phyloP scores from a whole-genome alignment of 1,140 invertebrate species.

The Cecropterus lyciades region DNA sequence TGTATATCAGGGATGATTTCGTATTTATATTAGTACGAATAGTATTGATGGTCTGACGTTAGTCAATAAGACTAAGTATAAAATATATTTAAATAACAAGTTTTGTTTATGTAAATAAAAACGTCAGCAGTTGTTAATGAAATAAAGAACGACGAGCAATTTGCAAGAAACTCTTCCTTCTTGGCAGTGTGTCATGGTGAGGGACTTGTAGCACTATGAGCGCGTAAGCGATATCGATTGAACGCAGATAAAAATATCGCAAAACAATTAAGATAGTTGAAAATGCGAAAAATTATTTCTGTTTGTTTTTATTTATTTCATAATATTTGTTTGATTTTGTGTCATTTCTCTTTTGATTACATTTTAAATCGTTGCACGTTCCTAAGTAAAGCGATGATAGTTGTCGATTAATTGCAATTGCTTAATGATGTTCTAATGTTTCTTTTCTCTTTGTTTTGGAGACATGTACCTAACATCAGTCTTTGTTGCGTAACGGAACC shows the following conservation, averaged over 20 bases:
- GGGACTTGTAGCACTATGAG: background rate
- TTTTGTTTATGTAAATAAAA: slow-evolving; percentile 1
- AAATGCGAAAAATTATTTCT: background rate
- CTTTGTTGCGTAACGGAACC: background rate
- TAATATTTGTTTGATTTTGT: too few relatives aligned
- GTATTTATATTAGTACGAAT: too few relatives aligned
- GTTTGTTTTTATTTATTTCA: too few relatives aligned
- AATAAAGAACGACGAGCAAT: background rate
- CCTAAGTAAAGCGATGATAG: too few relatives aligned
- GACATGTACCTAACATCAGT: background rate
- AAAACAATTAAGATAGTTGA: background rate
- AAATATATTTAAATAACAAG: background rate
- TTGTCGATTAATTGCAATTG: too few relatives aligned
- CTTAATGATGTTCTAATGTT: too few relatives aligned
- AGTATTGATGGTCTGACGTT: too few relatives aligned
- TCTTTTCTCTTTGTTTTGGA: background rate
- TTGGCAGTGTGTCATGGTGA: slow-evolving; percentile 31
- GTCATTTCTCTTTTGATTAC: too few relatives aligned
- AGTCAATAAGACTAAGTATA: too few relatives aligned
- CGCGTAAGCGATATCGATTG: background rate
- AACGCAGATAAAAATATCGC: background rate
- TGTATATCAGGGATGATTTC: too few relatives aligned
- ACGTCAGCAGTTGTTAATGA: background rate
- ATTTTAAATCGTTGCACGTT: too few relatives aligned
- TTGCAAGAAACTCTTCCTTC: slow-evolving; percentile 50